phyloP scores from a whole-genome alignment of 2,113 vertebrate genomes.

The Struthidea cinerea region DNA sequence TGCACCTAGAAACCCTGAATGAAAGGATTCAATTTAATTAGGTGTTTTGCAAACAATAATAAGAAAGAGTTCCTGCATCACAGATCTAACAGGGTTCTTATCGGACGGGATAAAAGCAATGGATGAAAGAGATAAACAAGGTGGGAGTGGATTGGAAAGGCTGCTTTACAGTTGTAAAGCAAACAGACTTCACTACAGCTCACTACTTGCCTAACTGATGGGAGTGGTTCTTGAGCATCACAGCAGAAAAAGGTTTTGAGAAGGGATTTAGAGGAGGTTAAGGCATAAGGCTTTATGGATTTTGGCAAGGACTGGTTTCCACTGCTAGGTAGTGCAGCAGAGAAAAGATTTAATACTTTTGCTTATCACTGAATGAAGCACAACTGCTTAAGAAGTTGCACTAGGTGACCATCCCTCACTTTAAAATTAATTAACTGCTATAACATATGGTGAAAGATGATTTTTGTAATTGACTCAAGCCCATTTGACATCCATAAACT shows the following conservation, averaged over 20 bases:
- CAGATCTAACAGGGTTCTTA: not conserved
- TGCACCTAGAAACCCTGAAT: not conserved
- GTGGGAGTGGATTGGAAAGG: not conserved
- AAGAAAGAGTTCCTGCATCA: not conserved
- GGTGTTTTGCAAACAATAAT: slow-evolving; percentile 24
- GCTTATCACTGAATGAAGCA: not conserved
- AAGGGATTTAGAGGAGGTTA: not conserved
- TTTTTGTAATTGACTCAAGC: not conserved
- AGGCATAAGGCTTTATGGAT: not conserved
- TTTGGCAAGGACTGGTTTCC: not conserved
- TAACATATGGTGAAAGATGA: not conserved
- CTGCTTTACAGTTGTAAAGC: slow-evolving; percentile 8
- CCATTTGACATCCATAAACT: not conserved
- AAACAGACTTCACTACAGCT: slow-evolving; percentile 28
- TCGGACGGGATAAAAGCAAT: not conserved
- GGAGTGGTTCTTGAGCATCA: not conserved
- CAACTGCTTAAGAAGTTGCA: not conserved
- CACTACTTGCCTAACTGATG: slow-evolving; percentile 11
- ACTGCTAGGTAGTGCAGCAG: not conserved
- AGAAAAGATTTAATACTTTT: not conserved
- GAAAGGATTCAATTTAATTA: not conserved
- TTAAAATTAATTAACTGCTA: not conserved
- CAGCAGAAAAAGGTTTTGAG: not conserved
- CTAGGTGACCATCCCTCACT: not conserved
- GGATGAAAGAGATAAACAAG: not conserved